A percentile compares a stretch with the other conserved stretches of the same genome.
These are phyloP conservation scores for Drosophila conformis DNA, from an alignment of 2,888 invertebrate genomes.

Conservation along the genomic window DNA sequence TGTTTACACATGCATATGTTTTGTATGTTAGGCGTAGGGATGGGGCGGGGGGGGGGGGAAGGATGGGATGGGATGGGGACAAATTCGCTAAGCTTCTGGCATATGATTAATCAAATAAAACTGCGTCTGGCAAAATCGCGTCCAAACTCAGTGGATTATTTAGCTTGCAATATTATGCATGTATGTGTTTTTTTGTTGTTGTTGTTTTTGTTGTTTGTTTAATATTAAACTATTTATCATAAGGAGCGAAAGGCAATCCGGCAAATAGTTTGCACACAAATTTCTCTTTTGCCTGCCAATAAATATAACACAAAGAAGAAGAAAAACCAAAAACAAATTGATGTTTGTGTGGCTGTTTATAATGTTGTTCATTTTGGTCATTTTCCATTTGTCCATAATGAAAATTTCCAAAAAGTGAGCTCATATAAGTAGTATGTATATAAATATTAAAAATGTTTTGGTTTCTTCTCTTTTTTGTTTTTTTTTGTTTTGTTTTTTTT, in stretches of 20 bases:
- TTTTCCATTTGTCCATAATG: constrained; percentile 4
- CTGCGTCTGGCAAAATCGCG: constrained; percentile 9
- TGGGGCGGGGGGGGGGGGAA: too few species aligned
- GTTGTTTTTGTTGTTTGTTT: neutral
- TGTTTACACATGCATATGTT: constrained; percentile 11
- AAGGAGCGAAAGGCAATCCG: constrained; percentile 41
- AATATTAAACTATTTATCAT: constrained; percentile 21
- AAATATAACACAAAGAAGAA: neutral
- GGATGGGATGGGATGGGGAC: neutral
- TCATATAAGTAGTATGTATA: constrained; percentile 26
- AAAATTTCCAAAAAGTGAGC: constrained; percentile 26
- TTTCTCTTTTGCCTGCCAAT: constrained; percentile 24
- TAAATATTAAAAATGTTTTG: constrained; percentile 52
- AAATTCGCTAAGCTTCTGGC: constrained; percentile 36
- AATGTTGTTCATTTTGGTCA: neutral
- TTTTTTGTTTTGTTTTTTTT: constrained; percentile 1
- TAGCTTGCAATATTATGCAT: constrained; percentile 15
- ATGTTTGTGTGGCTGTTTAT: constrained; percentile 7
- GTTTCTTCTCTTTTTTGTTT: constrained; percentile 6
- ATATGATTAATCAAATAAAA: constrained; percentile 16
- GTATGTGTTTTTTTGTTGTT: neutral
- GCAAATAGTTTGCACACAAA: constrained; percentile 35
- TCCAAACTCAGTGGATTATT: constrained; percentile 29
- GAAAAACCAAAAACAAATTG: neutral
- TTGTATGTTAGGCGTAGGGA: neutral